Base-by-base conservation (phyloP, 2,888 invertebrate species). In the Eristalis intricaria region DNA sequence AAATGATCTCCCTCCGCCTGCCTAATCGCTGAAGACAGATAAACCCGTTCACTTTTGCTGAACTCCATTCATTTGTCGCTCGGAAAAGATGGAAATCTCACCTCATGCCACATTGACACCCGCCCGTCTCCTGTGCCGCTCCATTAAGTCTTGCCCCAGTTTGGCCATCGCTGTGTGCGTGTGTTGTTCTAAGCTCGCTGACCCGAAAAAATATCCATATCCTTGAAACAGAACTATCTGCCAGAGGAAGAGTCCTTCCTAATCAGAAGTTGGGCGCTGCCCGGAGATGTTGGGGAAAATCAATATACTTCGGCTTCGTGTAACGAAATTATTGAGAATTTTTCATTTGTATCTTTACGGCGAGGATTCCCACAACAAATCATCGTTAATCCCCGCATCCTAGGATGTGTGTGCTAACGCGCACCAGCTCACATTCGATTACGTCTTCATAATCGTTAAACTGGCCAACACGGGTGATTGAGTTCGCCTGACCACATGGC, bases 381-480 rank as follows among this genome's bases (percentile, higher is more conserved):
- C 78, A 86, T 86, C 79, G 78, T 78, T 83, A 78, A 78, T 82
- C 60, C 86, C 65, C 56, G 69, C 66, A 66, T 75, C 70, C 32
- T 7, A 4, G 60, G 61, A 79, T 79, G 71, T 78, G 70, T 70
- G 50, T 50, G 66, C 73, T 50, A 56, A 61, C 61, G 69, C 58
- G 77, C 69, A 75, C 75, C 29, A 32, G 32, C 26, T 38, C 70
- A 61, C 75, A 64, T 77, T 81, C 70, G 74, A 70, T 86, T 78
- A 83, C 63, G 74, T 86, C 78, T 79, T 86, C 78, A 83, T 86
- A 83, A 86, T 86, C 86, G 78, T 43, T 75, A 78, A 86, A 79
- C 78, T 78, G 75, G 69, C 78, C 83, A 70, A 63, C 78, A 83
- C 70, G 78, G 78, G 74, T 75, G 78, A 79, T 86, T 86, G 66